phyloP scores from a whole-genome alignment of 2,113 vertebrate genomes.

The Pardalotus punctatus region DNA sequence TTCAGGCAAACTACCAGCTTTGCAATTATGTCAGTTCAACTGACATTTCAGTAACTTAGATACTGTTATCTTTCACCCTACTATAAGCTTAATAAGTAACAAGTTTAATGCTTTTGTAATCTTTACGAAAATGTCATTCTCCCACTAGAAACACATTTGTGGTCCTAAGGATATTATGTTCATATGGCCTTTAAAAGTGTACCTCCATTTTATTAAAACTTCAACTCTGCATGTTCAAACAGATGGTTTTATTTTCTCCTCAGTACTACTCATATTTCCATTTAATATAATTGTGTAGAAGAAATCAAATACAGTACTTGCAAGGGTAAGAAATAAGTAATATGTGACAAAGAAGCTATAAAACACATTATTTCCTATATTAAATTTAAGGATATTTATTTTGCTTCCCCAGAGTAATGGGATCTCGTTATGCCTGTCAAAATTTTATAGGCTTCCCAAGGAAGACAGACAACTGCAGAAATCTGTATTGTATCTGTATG shows the following conservation, averaged over 20 bases:
- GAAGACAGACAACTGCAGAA: constrained; percentile 9
- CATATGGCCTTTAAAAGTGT: constrained; percentile 7
- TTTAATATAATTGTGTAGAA: constrained; percentile 29
- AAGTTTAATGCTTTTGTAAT: constrained; percentile 35
- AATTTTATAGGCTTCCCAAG: not conserved
- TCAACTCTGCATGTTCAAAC: not conserved
- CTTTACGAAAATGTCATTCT: not conserved
- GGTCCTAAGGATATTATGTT: not conserved
- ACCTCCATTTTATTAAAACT: constrained; percentile 33
- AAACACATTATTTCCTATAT: constrained; percentile 48
- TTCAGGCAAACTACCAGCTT: constrained; percentile 1
- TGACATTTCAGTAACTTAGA: constrained; percentile 37
- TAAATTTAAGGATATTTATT: constrained; percentile 41
- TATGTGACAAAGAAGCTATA: constrained; percentile 43
- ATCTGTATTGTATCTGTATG: not conserved
- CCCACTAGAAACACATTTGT: not conserved
- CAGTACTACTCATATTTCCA: not conserved
- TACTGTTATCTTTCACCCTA: constrained; percentile 21
- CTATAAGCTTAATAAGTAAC: constrained; percentile 14
- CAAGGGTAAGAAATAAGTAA: constrained; percentile 33
- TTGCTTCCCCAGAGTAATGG: not conserved
- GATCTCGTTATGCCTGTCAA: constrained; percentile 23
- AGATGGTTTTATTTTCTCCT: constrained; percentile 41
- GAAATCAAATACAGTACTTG: constrained; percentile 30
- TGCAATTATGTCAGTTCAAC: not conserved